Evolutionary conservation across 2,797 vertebrate genomes (phyloP), one percentile per base, ranked within the genome.

Genomic region (Pelobates cultripes): DNA sequence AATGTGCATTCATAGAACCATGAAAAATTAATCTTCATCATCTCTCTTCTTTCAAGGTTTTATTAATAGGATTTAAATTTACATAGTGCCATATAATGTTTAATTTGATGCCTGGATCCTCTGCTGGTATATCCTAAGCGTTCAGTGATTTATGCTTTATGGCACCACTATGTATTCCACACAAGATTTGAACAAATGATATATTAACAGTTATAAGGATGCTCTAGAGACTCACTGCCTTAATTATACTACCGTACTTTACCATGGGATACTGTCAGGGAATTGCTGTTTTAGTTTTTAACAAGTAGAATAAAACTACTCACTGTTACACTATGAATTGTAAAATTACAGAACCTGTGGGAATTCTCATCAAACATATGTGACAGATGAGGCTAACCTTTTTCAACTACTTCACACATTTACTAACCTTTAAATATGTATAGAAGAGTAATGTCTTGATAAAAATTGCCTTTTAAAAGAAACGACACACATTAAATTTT

Each of bases 21-120:
- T 70, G 28, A 75, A 75, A 81, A 61, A 47, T 61, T 17, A 6
- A 75, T 60, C 43, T 47, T 69, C 12, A 42, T 70, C 13, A 28
- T 10, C 47, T 5, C 47, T 51, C 2, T 10, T 51, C n/a, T 47
- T 66, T 2, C 60, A 5, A 63, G 57, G 14, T 71, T 71, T 71
- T 10, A 51, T 47, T 47, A 47, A 47, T n/a, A 6, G 66, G 66
- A 70, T 70, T 44, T 2, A 9, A 45, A 70, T 44, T 70, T 70
- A 45, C 15, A 45, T 45, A 45, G 43, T 28, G 28, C 28, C 28
- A 28, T 28, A 28, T 28, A 28, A 28, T 28, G 28, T 66, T 66
- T 66, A 7, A 28, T 66, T 28, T 66, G 17, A 28, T 3, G 3
- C 40, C 63, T 66, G 63, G 40, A 66, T 3, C 17, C 63, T 28